These are phyloP conservation scores for Protobothrops flavoviridis DNA, from an alignment of 2,113 vertebrate species.

Conservation along the genomic window DNA sequence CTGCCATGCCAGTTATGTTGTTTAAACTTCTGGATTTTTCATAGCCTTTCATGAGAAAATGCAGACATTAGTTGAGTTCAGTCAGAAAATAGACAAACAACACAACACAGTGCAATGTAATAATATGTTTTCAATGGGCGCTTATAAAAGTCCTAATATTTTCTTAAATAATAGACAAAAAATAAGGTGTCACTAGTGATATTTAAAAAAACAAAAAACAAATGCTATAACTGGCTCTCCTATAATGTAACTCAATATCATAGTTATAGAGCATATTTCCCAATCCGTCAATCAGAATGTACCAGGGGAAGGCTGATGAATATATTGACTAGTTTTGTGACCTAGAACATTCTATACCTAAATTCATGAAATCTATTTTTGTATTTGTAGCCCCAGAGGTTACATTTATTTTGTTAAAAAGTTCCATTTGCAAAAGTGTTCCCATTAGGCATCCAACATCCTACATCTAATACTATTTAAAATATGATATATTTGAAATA, in stretches of 20 bases:
- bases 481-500: constrained; percentile 18
- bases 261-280: background rate
- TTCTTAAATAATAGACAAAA: constrained; percentile 28
- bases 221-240: background rate
- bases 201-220: background rate
- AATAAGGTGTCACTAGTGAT: constrained; percentile 18
- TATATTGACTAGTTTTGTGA: constrained; percentile 3
- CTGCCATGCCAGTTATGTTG: constrained; percentile 92
- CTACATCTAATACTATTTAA: constrained; percentile 31
- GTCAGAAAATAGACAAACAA: constrained; percentile 81
- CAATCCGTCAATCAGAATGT: background rate
- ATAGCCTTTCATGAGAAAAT: constrained; percentile 89
- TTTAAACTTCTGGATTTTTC: constrained; percentile 97
- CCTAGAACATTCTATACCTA: constrained; percentile 10
- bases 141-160: constrained; percentile 54
- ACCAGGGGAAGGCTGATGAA: background rate
- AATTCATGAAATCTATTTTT: background rate
- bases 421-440: constrained; percentile 25
- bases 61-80: constrained; percentile 84
- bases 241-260: background rate
- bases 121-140: constrained; percentile 58
- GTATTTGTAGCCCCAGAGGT: constrained; percentile 21
- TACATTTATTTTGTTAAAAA: constrained; percentile 17
- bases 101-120: constrained; percentile 77
- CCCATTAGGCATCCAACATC: background rate